phyloP scores from a whole-genome alignment of 2,113 vertebrate genomes.

The Hyperopisus bebe region DNA sequence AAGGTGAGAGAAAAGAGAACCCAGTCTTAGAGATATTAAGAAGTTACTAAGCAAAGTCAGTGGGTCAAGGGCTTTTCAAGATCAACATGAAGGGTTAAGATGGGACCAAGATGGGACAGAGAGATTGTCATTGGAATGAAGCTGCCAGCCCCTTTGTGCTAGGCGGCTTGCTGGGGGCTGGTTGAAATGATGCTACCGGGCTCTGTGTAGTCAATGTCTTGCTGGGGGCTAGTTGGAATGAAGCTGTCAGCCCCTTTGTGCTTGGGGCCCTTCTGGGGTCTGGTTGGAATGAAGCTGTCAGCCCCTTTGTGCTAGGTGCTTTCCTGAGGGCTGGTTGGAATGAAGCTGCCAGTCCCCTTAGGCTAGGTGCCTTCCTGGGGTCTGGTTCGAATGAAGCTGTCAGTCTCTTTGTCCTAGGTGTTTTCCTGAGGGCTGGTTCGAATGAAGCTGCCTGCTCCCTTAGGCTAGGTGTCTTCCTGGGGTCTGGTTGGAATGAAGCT shows the following conservation, averaged over 20 bases:
- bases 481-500: neutral
- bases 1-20: neutral
- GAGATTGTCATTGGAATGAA: neutral
- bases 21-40: neutral
- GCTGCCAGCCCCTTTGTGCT: neutral
- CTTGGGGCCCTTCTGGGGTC: neutral
- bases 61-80: neutral
- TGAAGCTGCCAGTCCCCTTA: neutral
- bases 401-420: accelerated
- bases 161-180: neutral
- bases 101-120: neutral
- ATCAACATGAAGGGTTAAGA: neutral
- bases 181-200: too few species aligned
- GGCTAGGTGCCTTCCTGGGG: neutral
- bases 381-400: neutral
- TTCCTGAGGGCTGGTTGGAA: neutral
- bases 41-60: neutral
- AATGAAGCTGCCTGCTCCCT: neutral
- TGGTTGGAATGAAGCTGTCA: neutral
- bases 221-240: neutral
- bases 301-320: neutral
- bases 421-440: neutral
- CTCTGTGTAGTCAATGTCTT: too few species aligned
- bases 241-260: neutral
- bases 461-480: neutral